These are phyloP conservation scores for Istiophorus platypterus DNA, from an alignment of 2,113 vertebrate genomes.

Conservation along the genomic window DNA sequence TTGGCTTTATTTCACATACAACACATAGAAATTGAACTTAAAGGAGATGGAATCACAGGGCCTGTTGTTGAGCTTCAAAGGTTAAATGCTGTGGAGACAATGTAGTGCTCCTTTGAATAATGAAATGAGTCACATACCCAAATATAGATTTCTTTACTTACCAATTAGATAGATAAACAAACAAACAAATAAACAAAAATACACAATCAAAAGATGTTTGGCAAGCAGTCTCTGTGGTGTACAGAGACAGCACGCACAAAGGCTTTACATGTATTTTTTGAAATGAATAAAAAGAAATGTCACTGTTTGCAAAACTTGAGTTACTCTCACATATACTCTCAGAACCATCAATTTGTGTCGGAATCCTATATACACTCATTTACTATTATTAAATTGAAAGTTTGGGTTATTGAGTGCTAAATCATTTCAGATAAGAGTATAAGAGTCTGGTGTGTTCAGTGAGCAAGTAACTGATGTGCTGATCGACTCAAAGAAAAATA, in stretches of 20 bases:
- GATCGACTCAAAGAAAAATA: background rate
- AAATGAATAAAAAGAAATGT: no score
- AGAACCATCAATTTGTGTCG: no score
- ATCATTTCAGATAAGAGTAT: background rate
- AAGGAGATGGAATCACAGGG: slow-evolving; percentile 9
- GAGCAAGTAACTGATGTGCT: background rate
- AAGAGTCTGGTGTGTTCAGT: background rate
- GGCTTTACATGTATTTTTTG: no score
- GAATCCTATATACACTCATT: background rate
- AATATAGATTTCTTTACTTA: background rate
- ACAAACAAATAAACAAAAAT: background rate
- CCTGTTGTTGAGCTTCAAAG: slow-evolving; percentile 3
- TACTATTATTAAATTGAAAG: background rate
- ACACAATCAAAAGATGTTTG: background rate
- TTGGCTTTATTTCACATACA: slow-evolving; percentile 22
- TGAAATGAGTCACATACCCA: background rate
- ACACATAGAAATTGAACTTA: slow-evolving; percentile 9
- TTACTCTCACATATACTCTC: no score
- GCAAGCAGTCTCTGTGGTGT: background rate
- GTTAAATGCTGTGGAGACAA: background rate
- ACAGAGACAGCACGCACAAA: background rate
- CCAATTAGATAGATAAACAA: background rate
- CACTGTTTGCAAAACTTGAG: background rate
- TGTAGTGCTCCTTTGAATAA: background rate
- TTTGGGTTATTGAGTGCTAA: background rate